Evolutionary conservation across 2,797 vertebrate species (phyloP).

Genomic region (Heterohyrax brucei): DNA sequence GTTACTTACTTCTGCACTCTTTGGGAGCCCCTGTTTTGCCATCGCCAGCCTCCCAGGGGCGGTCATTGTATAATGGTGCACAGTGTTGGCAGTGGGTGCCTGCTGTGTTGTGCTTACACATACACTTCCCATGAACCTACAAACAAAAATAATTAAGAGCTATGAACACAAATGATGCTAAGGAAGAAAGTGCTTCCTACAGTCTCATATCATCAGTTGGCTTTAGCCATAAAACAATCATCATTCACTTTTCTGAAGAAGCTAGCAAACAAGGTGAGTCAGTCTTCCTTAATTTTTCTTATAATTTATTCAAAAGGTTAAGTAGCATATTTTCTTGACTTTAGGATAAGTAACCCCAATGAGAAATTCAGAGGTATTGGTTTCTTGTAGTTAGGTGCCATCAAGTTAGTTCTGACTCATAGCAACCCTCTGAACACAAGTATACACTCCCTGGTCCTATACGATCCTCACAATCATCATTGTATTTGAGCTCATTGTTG

Average conservation of each 20-base stretch:
- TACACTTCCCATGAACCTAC: slow-evolving; percentile 97
- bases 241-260: slow-evolving; percentile 17
- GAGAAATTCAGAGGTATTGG: not conserved
- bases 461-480: too few species aligned
- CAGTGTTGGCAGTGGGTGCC: slow-evolving; percentile 97
- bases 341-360: not conserved
- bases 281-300: slow-evolving; percentile 37
- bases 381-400: too few species aligned
- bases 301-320: slow-evolving; percentile 55
- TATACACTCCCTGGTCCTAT: too few species aligned
- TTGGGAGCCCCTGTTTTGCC: slow-evolving; percentile 95
- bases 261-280: not conserved
- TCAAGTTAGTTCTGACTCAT: too few species aligned
- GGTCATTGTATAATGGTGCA: slow-evolving; percentile 95
- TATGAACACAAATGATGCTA: slow-evolving; percentile 5
- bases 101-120: slow-evolving; percentile 97
- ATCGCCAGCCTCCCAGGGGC: slow-evolving; percentile 97
- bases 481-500: too few species aligned
- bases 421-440: too few species aligned
- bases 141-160: slow-evolving; percentile 75
- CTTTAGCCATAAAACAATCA: not conserved
- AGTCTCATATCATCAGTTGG: not conserved
- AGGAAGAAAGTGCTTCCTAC: not conserved
- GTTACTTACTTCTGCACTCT: slow-evolving; percentile 96
- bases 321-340: slow-evolving; percentile 41